Base-by-base conservation (phyloP, 2,113 vertebrate genomes). In the Tetrao urogallus region DNA sequence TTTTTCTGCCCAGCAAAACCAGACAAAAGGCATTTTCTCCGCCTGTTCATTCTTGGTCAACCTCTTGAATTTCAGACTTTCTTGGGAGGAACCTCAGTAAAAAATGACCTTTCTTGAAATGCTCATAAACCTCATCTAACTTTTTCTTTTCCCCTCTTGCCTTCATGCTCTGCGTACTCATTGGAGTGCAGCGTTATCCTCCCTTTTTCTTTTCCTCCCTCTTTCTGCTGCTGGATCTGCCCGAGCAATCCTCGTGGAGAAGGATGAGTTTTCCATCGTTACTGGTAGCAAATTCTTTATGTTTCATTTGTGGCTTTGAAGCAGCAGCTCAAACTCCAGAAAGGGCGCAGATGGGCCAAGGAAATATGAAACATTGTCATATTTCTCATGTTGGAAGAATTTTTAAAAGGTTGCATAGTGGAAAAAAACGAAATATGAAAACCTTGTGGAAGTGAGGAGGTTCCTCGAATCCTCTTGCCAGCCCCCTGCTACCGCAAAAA, bases 381-480 rank as follows among this genome's bases (percentile, higher is more conserved):
- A 93, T 85, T 94, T 81, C 85, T 66, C 71, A 76, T 54, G 84
- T 58, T 34, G 85, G 71, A 85, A 54, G 94, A 19, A 94, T 95
- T 93, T 96, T 93, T 96, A 8, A 87, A 93, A 93, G 91, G 89
- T 95, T 96, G 67, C 94, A 77, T 91, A 75, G 87, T 82, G 94
- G 93, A 95, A 96, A 95, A 95, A 93, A 95, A 79, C 42, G 67
- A 80, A 92, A 80, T 76, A 74, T 63, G 89, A 86, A 93, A 94
- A 85, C 40, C 91, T 87, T 54, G 84, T 70, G 20, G 88, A 77
- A 92, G 82, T 11, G 16, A 78, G 90, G 91, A 92, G 86, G 65
- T 86, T 95, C 96, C 96, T 93, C 57, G 81, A 93, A 60, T 73
- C 67, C 82, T 89, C 58, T 30, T 14, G 87, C 70, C 90, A 87